These are phyloP conservation scores for Proales similis DNA, from an alignment of 1,140 invertebrate species.

Conservation along the genomic window DNA sequence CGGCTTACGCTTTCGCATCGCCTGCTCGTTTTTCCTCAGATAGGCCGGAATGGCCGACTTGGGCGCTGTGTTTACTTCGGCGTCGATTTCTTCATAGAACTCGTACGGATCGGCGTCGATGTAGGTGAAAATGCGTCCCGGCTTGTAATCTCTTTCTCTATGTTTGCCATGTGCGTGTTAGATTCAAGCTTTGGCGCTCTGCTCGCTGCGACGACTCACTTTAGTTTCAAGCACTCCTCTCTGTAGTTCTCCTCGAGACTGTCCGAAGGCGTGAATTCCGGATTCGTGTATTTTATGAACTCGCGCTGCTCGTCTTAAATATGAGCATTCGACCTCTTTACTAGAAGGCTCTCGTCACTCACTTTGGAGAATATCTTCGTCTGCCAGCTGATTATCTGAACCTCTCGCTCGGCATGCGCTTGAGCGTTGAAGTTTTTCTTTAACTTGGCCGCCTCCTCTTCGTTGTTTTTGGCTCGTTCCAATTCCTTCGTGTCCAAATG, in stretches of 20 bases:
- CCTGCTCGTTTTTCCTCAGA: neutral
- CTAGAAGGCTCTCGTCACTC: neutral
- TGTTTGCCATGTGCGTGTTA: neutral
- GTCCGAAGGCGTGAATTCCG: neutral
- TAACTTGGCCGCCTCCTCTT: neutral
- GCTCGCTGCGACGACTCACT: neutral
- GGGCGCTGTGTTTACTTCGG: constrained; percentile 3
- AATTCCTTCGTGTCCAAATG: neutral
- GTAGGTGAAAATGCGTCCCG: constrained; percentile 34
- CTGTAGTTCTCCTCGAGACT: constrained; percentile 22
- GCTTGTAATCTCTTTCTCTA: constrained; percentile 10
- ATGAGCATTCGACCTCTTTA: neutral
- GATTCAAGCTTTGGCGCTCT: neutral
- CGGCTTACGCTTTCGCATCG: neutral
- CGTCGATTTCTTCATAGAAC: constrained; percentile 18
- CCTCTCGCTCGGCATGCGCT: constrained; percentile 14
- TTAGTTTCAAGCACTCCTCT: constrained; percentile 22
- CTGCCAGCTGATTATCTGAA: constrained; percentile 31
- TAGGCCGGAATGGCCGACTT: neutral
- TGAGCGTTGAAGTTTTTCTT: neutral
- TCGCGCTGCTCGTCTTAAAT: neutral
- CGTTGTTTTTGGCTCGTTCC: neutral
- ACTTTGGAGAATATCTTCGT: constrained; percentile 20
- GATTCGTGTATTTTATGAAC: constrained; percentile 4
- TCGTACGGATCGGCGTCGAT: constrained; percentile 26